Percentiles rank a stretch among this genome's conserved stretches.
phyloP scores from a whole-genome alignment of 2,888 invertebrate species.

The Rhodophaea formosa region DNA sequence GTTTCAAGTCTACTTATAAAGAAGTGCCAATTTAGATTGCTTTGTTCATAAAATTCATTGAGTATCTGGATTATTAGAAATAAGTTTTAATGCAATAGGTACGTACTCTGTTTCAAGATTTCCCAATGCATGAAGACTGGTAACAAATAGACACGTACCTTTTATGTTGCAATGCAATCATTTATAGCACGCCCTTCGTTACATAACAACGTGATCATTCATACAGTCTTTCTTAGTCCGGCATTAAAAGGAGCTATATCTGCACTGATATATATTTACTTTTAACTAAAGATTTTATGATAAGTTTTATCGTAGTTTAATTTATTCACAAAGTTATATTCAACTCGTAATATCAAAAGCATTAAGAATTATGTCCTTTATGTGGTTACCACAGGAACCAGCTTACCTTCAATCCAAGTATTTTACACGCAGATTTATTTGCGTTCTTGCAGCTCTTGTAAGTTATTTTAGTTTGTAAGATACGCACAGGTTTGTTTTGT shows the following conservation, averaged over 20 bases:
- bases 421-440: conserved; percentile 49
- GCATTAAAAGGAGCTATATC: conserved; percentile 30
- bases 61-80: background rate
- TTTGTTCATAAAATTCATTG: background rate
- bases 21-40: conserved; percentile 16
- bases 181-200: conserved; percentile 8
- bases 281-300: background rate
- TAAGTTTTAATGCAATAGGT: background rate
- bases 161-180: conserved; percentile 35
- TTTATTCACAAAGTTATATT: background rate
- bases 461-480: conserved; percentile 54
- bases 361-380: conserved; percentile 32
- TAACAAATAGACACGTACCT: conserved; percentile 41
- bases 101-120: conserved; percentile 2
- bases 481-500: conserved; percentile 55
- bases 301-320: background rate
- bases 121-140: conserved; percentile 19
- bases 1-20: background rate
- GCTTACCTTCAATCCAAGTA: conserved; percentile 65
- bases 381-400: conserved; percentile 45
- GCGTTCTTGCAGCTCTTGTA: conserved; percentile 39
- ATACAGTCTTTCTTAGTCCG: conserved; percentile 28
- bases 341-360: background rate
- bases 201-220: conserved; percentile 14
- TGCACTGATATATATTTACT: background rate